Conservation (phyloP, 2,888 invertebrate species). For the Cheilosia soror region DNA sequence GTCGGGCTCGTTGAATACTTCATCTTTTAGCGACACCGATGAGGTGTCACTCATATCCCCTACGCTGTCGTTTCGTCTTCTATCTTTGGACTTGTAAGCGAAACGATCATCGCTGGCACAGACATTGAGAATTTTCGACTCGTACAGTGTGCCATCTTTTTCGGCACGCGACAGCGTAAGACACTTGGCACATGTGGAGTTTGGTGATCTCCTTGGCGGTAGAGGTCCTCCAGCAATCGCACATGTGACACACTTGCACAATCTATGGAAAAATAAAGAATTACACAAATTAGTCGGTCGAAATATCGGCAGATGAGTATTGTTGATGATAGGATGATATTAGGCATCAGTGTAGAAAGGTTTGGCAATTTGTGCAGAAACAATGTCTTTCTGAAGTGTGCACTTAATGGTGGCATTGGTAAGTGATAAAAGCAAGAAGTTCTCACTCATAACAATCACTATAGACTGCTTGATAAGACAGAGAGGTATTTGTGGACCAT, state of each 20-base stretch:
- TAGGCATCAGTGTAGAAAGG: too few relatives aligned
- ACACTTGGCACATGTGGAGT: constrained; percentile 81
- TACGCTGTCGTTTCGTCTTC: constrained; percentile 76
- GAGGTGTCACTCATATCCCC: constrained; percentile 77
- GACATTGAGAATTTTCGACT: constrained; percentile 82
- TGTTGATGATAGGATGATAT: too few relatives aligned
- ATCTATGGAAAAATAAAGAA: constrained; percentile 76
- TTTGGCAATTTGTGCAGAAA: too few relatives aligned
- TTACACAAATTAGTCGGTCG: not conserved
- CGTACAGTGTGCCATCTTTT: constrained; percentile 81
- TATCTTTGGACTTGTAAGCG: constrained; percentile 75
- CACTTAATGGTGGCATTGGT: too few relatives aligned
- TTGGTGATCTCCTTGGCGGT: constrained; percentile 78
- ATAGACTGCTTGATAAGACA: too few relatives aligned
- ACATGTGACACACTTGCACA: constrained; percentile 83
- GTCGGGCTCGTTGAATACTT: constrained; percentile 67
- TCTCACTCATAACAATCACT: too few relatives aligned
- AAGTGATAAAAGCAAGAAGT: too few relatives aligned
- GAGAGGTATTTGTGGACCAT: too few relatives aligned
- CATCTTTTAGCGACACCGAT: constrained; percentile 73
- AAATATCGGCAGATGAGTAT: too few relatives aligned
- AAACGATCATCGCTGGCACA: constrained; percentile 81
- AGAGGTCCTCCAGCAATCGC: constrained; percentile 81
- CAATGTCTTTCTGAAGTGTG: too few relatives aligned
- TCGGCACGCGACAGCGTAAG: constrained; percentile 81